Evolutionary conservation across 2,888 invertebrate species (phyloP), one percentile per base, ranked within the genome.

Genomic region (Dioctria rufipes): DNA sequence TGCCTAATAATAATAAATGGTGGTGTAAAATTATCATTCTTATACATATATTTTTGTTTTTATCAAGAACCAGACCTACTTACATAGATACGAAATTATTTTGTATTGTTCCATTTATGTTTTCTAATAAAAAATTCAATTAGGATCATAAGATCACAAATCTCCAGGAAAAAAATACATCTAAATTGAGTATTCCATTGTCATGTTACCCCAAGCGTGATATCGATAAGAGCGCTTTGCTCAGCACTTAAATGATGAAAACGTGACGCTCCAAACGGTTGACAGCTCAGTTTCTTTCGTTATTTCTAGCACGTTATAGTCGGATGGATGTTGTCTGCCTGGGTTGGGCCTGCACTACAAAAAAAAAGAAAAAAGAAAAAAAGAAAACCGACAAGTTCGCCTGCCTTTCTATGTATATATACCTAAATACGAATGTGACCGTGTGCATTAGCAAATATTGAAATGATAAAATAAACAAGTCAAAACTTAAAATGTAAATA

Each of bases 171-270:
- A 25, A 58, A 58, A 25, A 13, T 58, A 5, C 58, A 58, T 13
- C 58, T 25, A n/a, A 58, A 58, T 58, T 58, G 58, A 58, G 11
- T 58, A 58, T 58, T 58, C 58, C n/a, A 11, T 13, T 58, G 58
- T 25, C 58, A 58, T 58, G 58, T 58, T 58, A 58, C 58, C 58
- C 58, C 58, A 5, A 8, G 58, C 58, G 25, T 13, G 58, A 58
- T 25, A 58, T 0, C 58, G 58, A 58, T 58, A 58, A 58, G 58
- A 58, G n/a, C 25, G 58, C 51, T 58, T 25, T 13, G 11, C 25
- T 58, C n/a, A 8, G 58, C n/a, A 11, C 58, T 58, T 11, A 11
- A 25, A 58, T 58, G 58, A 58, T 58, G 46, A 58, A 58, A 58
- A 58, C 58, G 58, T 58, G 58, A 58, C 58, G 25, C n/a, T 5